Evolutionary conservation across 2,113 vertebrate species (phyloP).

Genomic region (Arothron firmamentum): DNA sequence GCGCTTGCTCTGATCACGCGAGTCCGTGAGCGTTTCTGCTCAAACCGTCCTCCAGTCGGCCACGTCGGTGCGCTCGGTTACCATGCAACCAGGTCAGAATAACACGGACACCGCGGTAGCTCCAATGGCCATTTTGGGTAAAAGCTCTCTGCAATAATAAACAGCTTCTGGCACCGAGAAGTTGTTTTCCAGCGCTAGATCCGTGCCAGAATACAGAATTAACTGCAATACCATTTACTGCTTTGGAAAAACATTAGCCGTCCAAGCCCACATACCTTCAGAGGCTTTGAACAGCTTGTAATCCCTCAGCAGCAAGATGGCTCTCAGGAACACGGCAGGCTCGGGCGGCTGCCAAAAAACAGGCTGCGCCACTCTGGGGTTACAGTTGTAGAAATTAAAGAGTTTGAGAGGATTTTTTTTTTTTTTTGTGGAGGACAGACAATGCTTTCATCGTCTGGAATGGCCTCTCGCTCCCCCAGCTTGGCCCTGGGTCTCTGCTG

Average conservation of each 20-base stretch:
- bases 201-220: constrained; percentile 70
- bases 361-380: constrained; percentile 55
- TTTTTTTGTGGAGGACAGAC: constrained; percentile 33
- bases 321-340: constrained; percentile 56
- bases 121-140: constrained; percentile 74
- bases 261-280: constrained; percentile 70
- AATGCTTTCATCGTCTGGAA: constrained; percentile 44
- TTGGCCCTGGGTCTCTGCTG: constrained; percentile 48
- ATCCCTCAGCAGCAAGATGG: constrained; percentile 63
- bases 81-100: constrained; percentile 65
- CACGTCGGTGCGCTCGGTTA: constrained; percentile 57
- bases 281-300: constrained; percentile 69
- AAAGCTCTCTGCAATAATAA: constrained; percentile 70
- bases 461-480: constrained; percentile 48
- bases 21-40: constrained; percentile 13
- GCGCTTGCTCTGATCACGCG: constrained; percentile 24
- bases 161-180: constrained; percentile 67
- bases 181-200: constrained; percentile 70
- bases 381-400: constrained; percentile 49
- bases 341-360: constrained; percentile 51
- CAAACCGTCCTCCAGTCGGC: constrained; percentile 40
- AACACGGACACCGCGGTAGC: constrained; percentile 67
- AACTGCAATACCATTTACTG: constrained; percentile 71
- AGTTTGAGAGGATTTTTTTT: constrained; percentile 34
- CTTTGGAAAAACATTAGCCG: constrained; percentile 70